phyloP scores from a whole-genome alignment of 2,113 vertebrate genomes.

The Hiodon alosoides region DNA sequence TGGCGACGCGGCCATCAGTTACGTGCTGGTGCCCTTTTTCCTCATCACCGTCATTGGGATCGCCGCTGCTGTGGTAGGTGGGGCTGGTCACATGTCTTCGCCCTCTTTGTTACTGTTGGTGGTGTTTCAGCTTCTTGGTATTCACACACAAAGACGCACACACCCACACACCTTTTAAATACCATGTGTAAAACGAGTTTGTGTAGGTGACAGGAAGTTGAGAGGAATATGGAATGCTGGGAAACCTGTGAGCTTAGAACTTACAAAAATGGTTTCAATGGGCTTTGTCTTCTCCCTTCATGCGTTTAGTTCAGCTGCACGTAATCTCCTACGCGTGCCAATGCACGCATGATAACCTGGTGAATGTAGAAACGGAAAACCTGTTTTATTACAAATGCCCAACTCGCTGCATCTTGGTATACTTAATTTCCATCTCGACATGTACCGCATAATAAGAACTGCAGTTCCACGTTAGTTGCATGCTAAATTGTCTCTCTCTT shows the following conservation, averaged over 20 bases:
- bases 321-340: too few species aligned
- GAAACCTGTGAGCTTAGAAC: neutral
- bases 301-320: too few species aligned
- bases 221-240: neutral
- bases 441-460: too few species aligned
- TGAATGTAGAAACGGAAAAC: too few species aligned
- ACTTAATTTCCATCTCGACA: too few species aligned
- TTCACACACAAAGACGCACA: neutral
- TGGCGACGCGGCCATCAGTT: conserved; percentile 71
- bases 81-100: neutral
- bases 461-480: neutral
- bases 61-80: conserved; percentile 80
- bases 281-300: too few species aligned
- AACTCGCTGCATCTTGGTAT: too few species aligned
- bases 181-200: neutral
- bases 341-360: too few species aligned
- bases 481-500: neutral
- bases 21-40: conserved; percentile 81
- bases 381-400: too few species aligned
- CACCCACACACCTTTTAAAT: neutral
- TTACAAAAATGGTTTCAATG: too few species aligned
- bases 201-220: neutral
- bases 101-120: neutral
- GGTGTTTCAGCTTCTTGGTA: neutral
- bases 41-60: conserved; percentile 78